A percentile compares a stretch with the other conserved stretches of the same genome.
phyloP scores from a whole-genome alignment of 37 sponge, comb jelly and placozoan genomes.

The Hexactinellida sp. region DNA sequence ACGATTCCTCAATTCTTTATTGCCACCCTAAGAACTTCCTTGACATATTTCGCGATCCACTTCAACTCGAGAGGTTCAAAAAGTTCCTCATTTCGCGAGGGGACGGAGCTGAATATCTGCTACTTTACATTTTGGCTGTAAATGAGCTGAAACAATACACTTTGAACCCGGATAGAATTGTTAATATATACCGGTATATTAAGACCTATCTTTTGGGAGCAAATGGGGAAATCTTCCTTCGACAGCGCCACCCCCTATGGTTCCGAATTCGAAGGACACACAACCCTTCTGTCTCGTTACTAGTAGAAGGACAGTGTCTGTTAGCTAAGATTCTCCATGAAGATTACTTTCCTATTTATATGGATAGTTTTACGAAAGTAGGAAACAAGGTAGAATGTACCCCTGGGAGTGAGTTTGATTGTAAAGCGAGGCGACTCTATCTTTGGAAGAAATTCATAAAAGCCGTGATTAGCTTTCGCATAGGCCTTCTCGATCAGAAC shows the following conservation, averaged over 20 bases:
- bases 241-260: not conserved
- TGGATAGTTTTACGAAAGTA: not conserved
- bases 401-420: not conserved
- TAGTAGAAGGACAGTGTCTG: not conserved
- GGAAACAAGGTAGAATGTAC: not conserved
- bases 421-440: not conserved
- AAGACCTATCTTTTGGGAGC: not conserved
- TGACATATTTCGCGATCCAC: not conserved
- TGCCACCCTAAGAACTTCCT: not conserved
- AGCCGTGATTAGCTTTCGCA: not conserved
- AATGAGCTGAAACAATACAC: conserved; percentile 12
- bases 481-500: not conserved
- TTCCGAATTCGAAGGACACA: not conserved
- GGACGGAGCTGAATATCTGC: not conserved
- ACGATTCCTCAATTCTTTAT: not conserved
- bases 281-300: not conserved
- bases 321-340: not conserved
- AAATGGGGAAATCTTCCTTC: not conserved
- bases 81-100: not conserved
- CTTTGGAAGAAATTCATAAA: conserved; percentile 1
- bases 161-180: not conserved
- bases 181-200: not conserved
- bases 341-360: not conserved
- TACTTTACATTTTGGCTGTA: conserved; percentile 2
- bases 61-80: not conserved